Conservation (phyloP, 2,113 vertebrate genomes). For the Illadopsis cleaveri region DNA sequence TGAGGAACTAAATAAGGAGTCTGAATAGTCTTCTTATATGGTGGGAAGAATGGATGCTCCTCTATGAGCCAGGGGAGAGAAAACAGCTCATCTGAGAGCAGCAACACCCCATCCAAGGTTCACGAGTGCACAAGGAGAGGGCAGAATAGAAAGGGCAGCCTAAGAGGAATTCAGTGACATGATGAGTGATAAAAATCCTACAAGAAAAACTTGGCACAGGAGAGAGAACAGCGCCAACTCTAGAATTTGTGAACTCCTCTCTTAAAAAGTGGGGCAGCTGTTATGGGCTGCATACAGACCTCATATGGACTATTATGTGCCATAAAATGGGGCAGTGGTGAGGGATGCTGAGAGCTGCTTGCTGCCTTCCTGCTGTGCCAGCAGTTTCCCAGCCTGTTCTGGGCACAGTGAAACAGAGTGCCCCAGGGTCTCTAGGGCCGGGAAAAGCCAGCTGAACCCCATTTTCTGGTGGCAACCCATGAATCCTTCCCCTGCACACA, state of each 20-base stretch:
- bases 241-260: background rate
- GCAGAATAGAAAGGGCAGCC: background rate
- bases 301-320: background rate
- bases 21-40: background rate
- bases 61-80: background rate
- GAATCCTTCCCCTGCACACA: background rate
- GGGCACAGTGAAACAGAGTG: fast-evolving
- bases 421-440: background rate
- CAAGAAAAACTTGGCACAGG: background rate
- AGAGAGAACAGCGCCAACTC: background rate
- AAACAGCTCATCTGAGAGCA: background rate
- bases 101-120: background rate
- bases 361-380: background rate
- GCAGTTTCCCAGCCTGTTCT: background rate
- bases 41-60: background rate
- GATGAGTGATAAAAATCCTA: background rate
- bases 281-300: background rate
- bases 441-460: background rate
- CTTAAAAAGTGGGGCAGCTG: background rate
- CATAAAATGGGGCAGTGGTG: background rate
- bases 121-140: background rate
- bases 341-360: background rate
- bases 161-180: background rate
- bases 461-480: background rate
- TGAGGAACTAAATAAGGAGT: background rate